A percentile compares a stretch with the other conserved stretches of the same genome.
Evolutionary conservation across 2,113 vertebrate genomes (phyloP).

Genomic region (Cyanistes caeruleus): DNA sequence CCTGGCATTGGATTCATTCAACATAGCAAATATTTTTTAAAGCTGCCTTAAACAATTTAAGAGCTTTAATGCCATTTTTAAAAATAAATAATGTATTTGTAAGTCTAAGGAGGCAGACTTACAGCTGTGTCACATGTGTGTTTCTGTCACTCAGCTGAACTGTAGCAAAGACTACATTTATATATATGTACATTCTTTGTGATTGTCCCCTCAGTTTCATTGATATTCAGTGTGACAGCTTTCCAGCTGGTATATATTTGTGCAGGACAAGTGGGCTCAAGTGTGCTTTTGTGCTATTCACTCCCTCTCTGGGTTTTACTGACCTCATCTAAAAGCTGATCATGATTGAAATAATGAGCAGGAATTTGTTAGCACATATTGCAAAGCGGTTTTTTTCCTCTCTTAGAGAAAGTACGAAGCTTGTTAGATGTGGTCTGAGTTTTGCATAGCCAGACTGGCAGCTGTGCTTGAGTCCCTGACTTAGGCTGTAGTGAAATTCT

Average conservation of each 20-base stretch:
- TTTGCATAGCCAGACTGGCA: neutral
- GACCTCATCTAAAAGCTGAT: neutral
- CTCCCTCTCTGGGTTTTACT: neutral
- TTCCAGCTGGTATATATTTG: neutral
- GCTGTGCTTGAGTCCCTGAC: neutral
- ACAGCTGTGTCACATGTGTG: neutral
- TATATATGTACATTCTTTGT: neutral
- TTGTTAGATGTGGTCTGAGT: neutral
- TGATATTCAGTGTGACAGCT: slow-evolving; percentile 1
- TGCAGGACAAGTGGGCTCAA: neutral
- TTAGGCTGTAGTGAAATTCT: accelerated
- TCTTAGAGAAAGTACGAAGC: neutral
- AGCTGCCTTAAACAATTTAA: neutral
- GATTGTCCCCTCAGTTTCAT: neutral
- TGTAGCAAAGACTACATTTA: neutral
- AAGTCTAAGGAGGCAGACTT: neutral
- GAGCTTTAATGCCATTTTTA: neutral
- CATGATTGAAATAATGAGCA: neutral
- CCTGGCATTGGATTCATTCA: neutral
- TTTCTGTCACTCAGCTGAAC: neutral
- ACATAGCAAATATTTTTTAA: slow-evolving; percentile 1
- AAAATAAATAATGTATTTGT: neutral
- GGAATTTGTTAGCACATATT: neutral
- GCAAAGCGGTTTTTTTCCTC: neutral
- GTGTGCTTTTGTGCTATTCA: neutral